Percentiles rank a stretch among this genome's conserved stretches.
Evolutionary conservation across 1,140 invertebrate species (phyloP).

Genomic region (Drosophila subobscura): DNA sequence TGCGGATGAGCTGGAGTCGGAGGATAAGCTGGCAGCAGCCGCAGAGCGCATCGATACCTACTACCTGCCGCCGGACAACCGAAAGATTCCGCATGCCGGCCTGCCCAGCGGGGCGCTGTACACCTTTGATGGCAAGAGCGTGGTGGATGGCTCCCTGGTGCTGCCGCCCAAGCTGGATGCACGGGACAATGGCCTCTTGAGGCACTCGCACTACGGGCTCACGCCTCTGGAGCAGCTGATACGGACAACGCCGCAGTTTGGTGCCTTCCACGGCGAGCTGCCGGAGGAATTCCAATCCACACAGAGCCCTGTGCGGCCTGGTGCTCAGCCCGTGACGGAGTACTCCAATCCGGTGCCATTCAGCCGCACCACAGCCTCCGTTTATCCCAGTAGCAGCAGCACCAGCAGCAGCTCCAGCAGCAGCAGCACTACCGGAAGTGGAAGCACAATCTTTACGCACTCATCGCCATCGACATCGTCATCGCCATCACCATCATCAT

Average conservation of each 20-base stretch:
- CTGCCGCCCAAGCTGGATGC: conserved; percentile 85
- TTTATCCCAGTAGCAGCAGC: conserved; percentile 26
- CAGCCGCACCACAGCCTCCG: conserved; percentile 19
- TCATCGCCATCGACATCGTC: conserved; percentile 33
- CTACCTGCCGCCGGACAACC: conserved; percentile 87
- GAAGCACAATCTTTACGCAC: conserved; percentile 20
- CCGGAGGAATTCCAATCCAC: conserved; percentile 84
- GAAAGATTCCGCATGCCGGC: conserved; percentile 80
- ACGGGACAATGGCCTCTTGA: conserved; percentile 68
- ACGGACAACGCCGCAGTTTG: conserved; percentile 88
- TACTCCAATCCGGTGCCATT: conserved; percentile 43
- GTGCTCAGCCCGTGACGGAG: conserved; percentile 38
- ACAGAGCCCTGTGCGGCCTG: conserved; percentile 23
- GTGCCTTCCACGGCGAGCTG: conserved; percentile 88
- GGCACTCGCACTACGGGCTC: conserved; percentile 85
- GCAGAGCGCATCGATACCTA: conserved; percentile 88
- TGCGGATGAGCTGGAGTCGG: conserved; percentile 72
- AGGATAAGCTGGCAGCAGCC: conserved; percentile 87
- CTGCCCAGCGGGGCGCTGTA: conserved; percentile 85
- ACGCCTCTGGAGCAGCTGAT: conserved; percentile 86
- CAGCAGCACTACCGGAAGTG: background rate
- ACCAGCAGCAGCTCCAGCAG: conserved; percentile 1
- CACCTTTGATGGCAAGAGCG: conserved; percentile 89
- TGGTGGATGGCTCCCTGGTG: conserved; percentile 87
- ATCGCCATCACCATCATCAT: conserved; percentile 53